Conservation (phyloP, 2,113 vertebrate genomes). For the Oxyruncus cristatus region DNA sequence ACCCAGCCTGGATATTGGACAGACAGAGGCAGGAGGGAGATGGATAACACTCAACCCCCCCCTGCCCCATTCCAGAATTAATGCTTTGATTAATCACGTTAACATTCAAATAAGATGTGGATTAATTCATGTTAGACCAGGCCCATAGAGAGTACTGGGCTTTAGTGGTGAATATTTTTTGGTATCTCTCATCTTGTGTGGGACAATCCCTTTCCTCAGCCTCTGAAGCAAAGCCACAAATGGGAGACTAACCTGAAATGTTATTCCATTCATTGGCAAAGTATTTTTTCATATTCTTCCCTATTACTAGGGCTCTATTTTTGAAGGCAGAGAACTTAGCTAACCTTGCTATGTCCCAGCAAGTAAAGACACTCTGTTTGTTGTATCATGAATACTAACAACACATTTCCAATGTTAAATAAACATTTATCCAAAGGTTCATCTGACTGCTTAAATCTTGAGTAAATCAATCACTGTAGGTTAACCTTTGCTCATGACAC, state of each 20-base stretch:
- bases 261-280: not conserved
- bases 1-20: not conserved
- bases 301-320: not conserved
- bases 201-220: not conserved
- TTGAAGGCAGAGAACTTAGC: not conserved
- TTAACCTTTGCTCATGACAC: conserved; percentile 27
- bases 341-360: not conserved
- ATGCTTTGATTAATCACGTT: not conserved
- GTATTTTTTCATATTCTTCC: not conserved
- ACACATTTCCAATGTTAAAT: conserved; percentile 19
- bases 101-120: not conserved
- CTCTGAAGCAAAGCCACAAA: not conserved
- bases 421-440: conserved; percentile 50
- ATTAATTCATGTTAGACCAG: not conserved
- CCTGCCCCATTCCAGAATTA: not conserved
- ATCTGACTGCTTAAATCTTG: conserved; percentile 3
- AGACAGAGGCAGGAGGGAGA: not conserved
- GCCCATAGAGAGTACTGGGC: not conserved
- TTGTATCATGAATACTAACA: conserved; percentile 19
- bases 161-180: not conserved
- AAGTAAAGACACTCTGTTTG: conserved; percentile 19
- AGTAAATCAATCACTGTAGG: conserved; percentile 38
- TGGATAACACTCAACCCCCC: not conserved
- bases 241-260: not conserved
- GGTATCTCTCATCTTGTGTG: not conserved